These are phyloP conservation scores for Malurus splendens DNA, from an alignment of 2,797 vertebrate species.

Conservation along the genomic window DNA sequence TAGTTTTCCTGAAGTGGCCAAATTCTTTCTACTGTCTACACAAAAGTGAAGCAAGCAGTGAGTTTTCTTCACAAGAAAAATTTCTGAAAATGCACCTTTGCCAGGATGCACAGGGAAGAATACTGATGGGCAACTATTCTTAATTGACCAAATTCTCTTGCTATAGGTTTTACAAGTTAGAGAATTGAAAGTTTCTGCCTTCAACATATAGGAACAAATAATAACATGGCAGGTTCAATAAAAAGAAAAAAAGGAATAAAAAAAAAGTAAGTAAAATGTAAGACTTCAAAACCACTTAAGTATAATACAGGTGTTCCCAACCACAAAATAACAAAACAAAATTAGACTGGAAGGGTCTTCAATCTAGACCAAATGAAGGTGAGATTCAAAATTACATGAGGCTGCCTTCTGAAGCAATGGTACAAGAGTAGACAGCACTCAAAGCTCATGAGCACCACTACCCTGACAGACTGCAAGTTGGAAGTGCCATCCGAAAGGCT, in stretches of 20 bases:
- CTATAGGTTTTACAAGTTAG: neutral
- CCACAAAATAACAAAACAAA: neutral
- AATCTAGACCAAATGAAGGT: neutral
- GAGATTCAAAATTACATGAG: neutral
- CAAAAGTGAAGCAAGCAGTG: neutral
- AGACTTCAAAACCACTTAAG: neutral
- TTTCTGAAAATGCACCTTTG: neutral
- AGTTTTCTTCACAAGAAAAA: neutral
- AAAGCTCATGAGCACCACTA: neutral
- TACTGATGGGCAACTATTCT: neutral
- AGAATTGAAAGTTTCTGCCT: neutral
- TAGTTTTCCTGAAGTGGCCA: neutral
- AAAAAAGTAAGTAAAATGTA: neutral
- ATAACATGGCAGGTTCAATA: fast-evolving
- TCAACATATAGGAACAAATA: neutral
- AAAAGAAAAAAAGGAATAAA: neutral
- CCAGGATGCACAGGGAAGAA: neutral
- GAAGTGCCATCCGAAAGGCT: neutral
- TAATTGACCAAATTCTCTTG: neutral
- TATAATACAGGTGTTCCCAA: neutral
- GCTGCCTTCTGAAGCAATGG: neutral
- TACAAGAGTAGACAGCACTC: neutral
- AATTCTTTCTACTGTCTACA: neutral
- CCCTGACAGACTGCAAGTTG: neutral
- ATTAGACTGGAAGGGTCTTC: neutral